These are phyloP conservation scores for Agrilus planipennis DNA, from an alignment of 1,140 invertebrate species.

Conservation along the genomic window DNA sequence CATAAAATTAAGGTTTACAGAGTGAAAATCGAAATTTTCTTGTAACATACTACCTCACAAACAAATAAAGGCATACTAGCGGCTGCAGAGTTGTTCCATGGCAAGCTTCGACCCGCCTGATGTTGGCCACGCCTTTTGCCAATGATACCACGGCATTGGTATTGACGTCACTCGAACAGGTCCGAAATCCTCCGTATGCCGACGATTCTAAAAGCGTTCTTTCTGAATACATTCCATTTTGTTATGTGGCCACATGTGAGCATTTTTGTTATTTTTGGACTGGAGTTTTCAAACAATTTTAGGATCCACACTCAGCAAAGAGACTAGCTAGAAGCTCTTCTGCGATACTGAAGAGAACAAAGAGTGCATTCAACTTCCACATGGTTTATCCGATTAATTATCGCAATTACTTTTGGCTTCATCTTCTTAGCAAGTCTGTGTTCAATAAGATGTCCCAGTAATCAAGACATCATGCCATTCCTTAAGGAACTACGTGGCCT, in stretches of 20 bases:
- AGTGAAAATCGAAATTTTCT: constrained; percentile 13
- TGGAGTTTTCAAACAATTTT: constrained; percentile 4
- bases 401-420: too few species aligned
- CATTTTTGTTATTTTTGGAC: constrained; percentile 8
- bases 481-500: too few species aligned
- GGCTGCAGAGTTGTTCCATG: constrained; percentile 17
- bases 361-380: too few species aligned
- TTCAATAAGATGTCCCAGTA: too few species aligned
- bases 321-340: too few species aligned
- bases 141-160: constrained; percentile 19
- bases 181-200: constrained; percentile 15
- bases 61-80: constrained; percentile 24
- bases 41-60: constrained; percentile 18
- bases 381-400: too few species aligned
- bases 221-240: constrained; percentile 29
- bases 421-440: too few species aligned
- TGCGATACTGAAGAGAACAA: too few species aligned
- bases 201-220: constrained; percentile 12
- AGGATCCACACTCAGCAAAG: too few species aligned
- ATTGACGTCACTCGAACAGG: constrained; percentile 27
- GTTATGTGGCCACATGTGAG: constrained; percentile 22
- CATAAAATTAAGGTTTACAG: constrained; percentile 12
- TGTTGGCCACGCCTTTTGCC: constrained; percentile 27
- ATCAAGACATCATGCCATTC: too few species aligned
- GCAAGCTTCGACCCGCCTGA: constrained; percentile 26